These are phyloP conservation scores for Stylophora pistillata DNA, from an alignment of 64 coral and sea anemone genomes.

Conservation along the genomic window DNA sequence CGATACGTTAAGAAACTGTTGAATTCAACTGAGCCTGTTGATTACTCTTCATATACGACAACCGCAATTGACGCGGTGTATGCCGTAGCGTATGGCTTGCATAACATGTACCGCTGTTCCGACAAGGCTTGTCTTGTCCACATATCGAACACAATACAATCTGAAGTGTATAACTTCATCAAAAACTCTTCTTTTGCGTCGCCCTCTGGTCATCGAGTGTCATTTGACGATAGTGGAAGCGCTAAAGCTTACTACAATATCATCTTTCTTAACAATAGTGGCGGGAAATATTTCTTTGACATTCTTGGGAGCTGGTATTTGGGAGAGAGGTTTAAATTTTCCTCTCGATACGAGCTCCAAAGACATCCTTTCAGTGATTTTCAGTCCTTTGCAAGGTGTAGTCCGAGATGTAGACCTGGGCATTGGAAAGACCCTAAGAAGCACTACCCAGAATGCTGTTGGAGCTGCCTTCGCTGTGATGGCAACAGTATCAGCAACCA, in stretches of 20 bases:
- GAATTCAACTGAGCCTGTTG: constrained; percentile 4
- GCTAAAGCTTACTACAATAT: constrained; percentile 36
- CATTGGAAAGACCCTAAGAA: constrained; percentile 36
- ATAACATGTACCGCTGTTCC: constrained; percentile 40
- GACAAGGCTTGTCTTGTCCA: constrained; percentile 10
- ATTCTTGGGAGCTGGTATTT: constrained; percentile 48
- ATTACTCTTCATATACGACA: constrained; percentile 61
- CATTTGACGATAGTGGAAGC: constrained; percentile 61
- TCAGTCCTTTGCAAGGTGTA: constrained; percentile 46
- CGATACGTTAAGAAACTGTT: constrained; percentile 11
- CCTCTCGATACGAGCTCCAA: not conserved
- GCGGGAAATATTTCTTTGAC: not conserved
- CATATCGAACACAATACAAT: constrained; percentile 24
- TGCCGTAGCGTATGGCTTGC: constrained; percentile 50
- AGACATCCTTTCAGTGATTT: not conserved
- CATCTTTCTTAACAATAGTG: constrained; percentile 4
- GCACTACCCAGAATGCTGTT: constrained; percentile 72
- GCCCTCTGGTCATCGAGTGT: constrained; percentile 45
- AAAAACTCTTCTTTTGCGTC: constrained; percentile 63
- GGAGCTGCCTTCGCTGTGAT: constrained; percentile 59
- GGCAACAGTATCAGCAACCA: constrained; percentile 59
- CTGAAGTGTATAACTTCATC: constrained; percentile 40
- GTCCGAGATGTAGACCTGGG: constrained; percentile 31
- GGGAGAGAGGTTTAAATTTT: constrained; percentile 13
- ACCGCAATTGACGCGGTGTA: constrained; percentile 72